Evolutionary conservation across 1,140 invertebrate genomes (phyloP), one percentile per base, ranked within the genome.

Genomic region (Penaeus indicus): DNA sequence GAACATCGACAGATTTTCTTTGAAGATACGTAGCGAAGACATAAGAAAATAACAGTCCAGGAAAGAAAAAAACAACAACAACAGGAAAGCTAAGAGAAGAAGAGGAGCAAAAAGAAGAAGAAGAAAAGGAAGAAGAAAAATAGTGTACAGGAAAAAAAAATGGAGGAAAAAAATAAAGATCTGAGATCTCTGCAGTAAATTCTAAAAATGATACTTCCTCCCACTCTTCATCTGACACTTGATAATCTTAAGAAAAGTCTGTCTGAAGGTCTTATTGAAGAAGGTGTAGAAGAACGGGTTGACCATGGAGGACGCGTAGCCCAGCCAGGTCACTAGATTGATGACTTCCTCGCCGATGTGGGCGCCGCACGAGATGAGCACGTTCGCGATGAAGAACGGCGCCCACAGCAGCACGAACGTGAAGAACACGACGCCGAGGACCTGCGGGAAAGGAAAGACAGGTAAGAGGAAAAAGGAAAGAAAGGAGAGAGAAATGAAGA

Each of bases 201-300:
- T 88, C n/a, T n/a, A 88, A 18, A 88, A 78, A 78, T 90, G 79
- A n/a, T 90, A 90, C 42, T 90, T 90, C 60, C 84, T 89, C 18
- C 69, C 80, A 3, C 83, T 38, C 47, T 78, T 86, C 83, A 90
- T 90, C 10, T 90, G 61, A 93, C 97, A 98, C 42, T 95, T 93
- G n/a, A 98, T 92, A 1, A 98, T 96, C 92, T 97, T 96, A 91
- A 97, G 96, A 93, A 98, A 98, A 0, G 97, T 96, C 92, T 97
- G 96, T 64, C 97, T 93, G 93, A 98, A 98, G 63, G 97, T 96
- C 92, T 97, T 97, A 93, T 98, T 98, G 93, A 98, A 98, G 88
- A 98, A 97, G 3, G 97, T 98, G 92, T 98, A 98, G 93, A 98
- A 97, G 90, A 98, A 97, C 0, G 97, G 97, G 93, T 98, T 98